Evolutionary conservation across 2,888 invertebrate genomes (phyloP).

Genomic region (Thymelicus acteon): DNA sequence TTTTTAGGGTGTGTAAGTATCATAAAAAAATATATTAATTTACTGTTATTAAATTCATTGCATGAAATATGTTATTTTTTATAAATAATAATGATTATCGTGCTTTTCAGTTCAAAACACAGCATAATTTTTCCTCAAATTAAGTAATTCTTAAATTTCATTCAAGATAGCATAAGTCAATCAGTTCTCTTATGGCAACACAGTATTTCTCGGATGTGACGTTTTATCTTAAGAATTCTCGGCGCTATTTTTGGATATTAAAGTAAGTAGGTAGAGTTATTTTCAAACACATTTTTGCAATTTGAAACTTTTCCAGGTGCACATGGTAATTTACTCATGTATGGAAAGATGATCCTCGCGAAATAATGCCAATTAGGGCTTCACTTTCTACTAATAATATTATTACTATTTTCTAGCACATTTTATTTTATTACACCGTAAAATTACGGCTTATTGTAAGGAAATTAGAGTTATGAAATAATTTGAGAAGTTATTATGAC

Average conservation of each 20-base stretch:
- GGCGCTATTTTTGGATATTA: slow-evolving; percentile 82
- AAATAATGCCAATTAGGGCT: neutral
- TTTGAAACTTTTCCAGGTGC: slow-evolving; percentile 75
- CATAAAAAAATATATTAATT: slow-evolving; percentile 15
- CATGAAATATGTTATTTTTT: neutral
- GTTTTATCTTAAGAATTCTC: slow-evolving; percentile 54
- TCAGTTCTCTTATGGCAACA: slow-evolving; percentile 55
- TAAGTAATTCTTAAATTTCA: slow-evolving; percentile 18
- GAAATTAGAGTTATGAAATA: no score
- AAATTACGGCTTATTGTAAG: no score
- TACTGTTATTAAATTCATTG: neutral
- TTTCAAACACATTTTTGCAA: slow-evolving; percentile 81
- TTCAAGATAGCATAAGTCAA: slow-evolving; percentile 33
- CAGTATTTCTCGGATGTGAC: slow-evolving; percentile 64
- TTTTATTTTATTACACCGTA: neutral
- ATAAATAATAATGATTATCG: neutral
- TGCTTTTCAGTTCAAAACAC: slow-evolving; percentile 39
- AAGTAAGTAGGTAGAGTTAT: slow-evolving; percentile 71
- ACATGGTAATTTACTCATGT: slow-evolving; percentile 38
- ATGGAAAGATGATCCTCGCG: slow-evolving; percentile 5
- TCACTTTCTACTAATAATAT: neutral
- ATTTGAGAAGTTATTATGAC: no score
- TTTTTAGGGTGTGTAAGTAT: slow-evolving; percentile 28
- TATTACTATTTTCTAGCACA: neutral
- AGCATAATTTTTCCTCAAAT: slow-evolving; percentile 36